phyloP scores from a whole-genome alignment of 2,888 invertebrate species.

The Lycaena phlaeas region DNA sequence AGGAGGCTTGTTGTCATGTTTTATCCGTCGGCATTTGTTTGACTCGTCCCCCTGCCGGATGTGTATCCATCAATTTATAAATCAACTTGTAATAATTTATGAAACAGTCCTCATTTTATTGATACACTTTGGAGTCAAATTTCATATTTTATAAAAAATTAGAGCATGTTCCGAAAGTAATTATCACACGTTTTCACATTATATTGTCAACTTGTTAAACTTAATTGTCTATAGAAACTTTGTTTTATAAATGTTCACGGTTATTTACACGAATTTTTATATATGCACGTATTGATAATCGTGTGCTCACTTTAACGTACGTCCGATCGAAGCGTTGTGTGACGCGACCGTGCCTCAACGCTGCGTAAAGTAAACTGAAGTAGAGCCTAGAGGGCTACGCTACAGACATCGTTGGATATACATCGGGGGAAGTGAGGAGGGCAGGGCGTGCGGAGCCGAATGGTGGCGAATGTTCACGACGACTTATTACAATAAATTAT shows the following conservation, averaged over 20 bases:
- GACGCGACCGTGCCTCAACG: slow-evolving; percentile 65
- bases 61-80: slow-evolving; percentile 68
- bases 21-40: slow-evolving; percentile 66
- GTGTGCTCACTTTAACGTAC: slow-evolving; percentile 57
- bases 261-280: slow-evolving; percentile 8
- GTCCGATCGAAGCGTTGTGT: slow-evolving; percentile 52
- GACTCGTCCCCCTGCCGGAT: slow-evolving; percentile 60
- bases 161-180: slow-evolving; percentile 16
- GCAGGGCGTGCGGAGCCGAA: slow-evolving; percentile 60
- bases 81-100: slow-evolving; percentile 45
- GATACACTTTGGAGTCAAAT: slow-evolving; percentile 12
- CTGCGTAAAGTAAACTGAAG: slow-evolving; percentile 62
- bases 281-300: slow-evolving; percentile 47
- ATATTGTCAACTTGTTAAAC: background rate
- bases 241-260: slow-evolving; percentile 10
- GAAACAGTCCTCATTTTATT: slow-evolving; percentile 19
- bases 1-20: slow-evolving; percentile 67
- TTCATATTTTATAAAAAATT: slow-evolving; percentile 22
- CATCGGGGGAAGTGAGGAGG: slow-evolving; percentile 43
- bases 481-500: slow-evolving; percentile 71
- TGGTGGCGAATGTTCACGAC: slow-evolving; percentile 67
- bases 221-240: background rate
- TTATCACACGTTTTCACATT: slow-evolving; percentile 1
- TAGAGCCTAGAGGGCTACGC: slow-evolving; percentile 25
- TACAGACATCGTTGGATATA: slow-evolving; percentile 59